Base-by-base conservation (phyloP, 1,140 invertebrate species). In the Scaptomyza montana region DNA sequence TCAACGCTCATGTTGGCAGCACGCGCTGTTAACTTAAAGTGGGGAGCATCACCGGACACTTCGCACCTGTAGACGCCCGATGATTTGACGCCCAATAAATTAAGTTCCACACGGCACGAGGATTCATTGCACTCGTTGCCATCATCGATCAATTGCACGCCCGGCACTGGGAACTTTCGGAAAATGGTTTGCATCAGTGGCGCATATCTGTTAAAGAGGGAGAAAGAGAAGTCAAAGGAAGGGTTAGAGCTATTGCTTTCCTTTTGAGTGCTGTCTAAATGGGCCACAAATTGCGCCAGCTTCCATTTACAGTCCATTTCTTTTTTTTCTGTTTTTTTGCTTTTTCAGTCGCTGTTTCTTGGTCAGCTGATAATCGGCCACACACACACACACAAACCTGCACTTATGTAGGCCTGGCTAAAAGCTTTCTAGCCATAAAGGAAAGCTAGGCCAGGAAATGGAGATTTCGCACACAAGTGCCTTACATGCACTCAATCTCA, bases 131-230 rank as follows among this genome's bases (percentile, higher is more conserved):
- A 94, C 12, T 94, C 94, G 93, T 94, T 94, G 90, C 94, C 94
- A 82, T 94, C 96, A 90, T 96, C 96, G 19, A 94, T 95, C 84
- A 96, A 95, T 64, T 95, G 96, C 8, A 95, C 94, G 55, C 95
- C 96, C 19, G 93, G 68, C 33, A 91, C 90, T 1, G 70, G 77
- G 47, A 91, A 91, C 21, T 77, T 78, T 21, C 89, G 75, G 57
- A 84, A 87, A 53, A 77, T 73, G 59, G 90, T 90, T 59, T 78
- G 78, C 74, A 87, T 91, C 54, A 91, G 70, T 56, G 90, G 90
- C 21, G 90, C 87, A 66, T 91, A 91, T 77, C 90, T 91, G 68
- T 28, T 19, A 12, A 1, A n/a, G 30, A 33, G 30, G 53, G 4
- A 53, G 41, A 16, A 28, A 33, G 30, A 47, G 43, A 50, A 47